A percentile compares a stretch with the other conserved stretches of the same genome.
Evolutionary conservation across 2,113 vertebrate genomes (phyloP).

Genomic region (Siniperca chuatsi): DNA sequence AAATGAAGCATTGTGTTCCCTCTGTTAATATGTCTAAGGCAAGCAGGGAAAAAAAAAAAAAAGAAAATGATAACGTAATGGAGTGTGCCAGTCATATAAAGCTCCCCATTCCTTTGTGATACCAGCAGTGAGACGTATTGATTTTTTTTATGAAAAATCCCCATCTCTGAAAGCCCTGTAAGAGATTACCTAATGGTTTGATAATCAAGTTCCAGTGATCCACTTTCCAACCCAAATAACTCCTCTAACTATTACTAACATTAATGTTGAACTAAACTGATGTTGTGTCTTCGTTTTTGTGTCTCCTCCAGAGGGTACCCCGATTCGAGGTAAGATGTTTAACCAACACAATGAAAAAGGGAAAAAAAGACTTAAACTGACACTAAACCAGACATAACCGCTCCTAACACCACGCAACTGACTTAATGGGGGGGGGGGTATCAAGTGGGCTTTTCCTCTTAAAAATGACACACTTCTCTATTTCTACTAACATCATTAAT

Average conservation of each 20-base stretch:
- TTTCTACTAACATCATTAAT: conserved; percentile 40
- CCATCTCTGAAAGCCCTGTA: conserved; percentile 14
- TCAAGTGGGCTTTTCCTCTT: conserved; percentile 19
- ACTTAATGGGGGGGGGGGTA: conserved; percentile 20
- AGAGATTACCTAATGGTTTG: conserved; percentile 49
- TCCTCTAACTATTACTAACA: conserved; percentile 70
- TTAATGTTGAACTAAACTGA: conserved; percentile 82
- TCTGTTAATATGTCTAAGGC: conserved; percentile 14
- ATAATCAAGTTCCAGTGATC: conserved; percentile 63
- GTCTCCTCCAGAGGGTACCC: conserved; percentile 95
- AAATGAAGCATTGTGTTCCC: conserved; percentile 5
- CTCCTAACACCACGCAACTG: conserved; percentile 46
- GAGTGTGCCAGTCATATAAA: conserved; percentile 1
- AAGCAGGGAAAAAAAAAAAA: background rate
- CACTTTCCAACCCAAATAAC: conserved; percentile 69
- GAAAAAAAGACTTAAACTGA: conserved; percentile 42
- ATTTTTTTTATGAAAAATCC: conserved; percentile 6
- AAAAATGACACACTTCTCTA: conserved; percentile 26
- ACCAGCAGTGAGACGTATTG: conserved; percentile 72
- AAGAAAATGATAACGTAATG: background rate
- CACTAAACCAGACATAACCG: conserved; percentile 69
- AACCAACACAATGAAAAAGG: conserved; percentile 54
- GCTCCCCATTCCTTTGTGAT: conserved; percentile 67
- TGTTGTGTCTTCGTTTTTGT: conserved; percentile 85
- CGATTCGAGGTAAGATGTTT: conserved; percentile 97